A percentile compares a stretch with the other conserved stretches of the same genome.
Evolutionary conservation across 2,888 invertebrate genomes (phyloP).

Genomic region (Hyposoter dolosus): DNA sequence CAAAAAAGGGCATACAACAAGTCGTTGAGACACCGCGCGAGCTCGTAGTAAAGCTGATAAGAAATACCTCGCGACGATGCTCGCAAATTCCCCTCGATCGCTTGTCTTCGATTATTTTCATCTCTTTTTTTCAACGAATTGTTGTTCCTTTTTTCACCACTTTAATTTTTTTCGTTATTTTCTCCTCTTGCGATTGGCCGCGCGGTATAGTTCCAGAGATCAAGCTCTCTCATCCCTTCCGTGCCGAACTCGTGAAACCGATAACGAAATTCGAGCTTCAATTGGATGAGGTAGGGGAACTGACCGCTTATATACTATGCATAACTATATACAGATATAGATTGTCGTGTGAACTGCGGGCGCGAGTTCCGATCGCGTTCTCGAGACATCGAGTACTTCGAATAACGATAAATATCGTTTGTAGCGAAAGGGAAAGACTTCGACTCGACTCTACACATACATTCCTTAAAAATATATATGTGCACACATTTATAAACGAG

Average conservation of each 20-base stretch:
- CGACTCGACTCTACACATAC: conserved; percentile 4
- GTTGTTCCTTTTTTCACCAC: conserved; percentile 45
- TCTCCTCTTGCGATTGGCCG: conserved; percentile 36
- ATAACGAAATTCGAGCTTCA: conserved; percentile 69
- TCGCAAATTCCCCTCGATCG: conserved; percentile 68
- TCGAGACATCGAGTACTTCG: conserved; percentile 74
- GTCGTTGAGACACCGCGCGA: conserved; percentile 57
- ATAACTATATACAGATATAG: background rate
- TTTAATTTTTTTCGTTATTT: background rate
- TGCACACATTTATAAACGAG: conserved; percentile 20
- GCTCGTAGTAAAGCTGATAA: conserved; percentile 66
- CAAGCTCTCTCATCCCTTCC: conserved; percentile 41
- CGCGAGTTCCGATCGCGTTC: conserved; percentile 63
- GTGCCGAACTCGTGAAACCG: conserved; percentile 55
- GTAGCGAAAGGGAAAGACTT: conserved; percentile 40
- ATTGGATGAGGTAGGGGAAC: conserved; percentile 54
- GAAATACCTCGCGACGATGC: conserved; percentile 56
- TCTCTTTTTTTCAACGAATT: conserved; percentile 48
- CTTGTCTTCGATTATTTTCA: conserved; percentile 64
- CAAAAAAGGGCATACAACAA: conserved; percentile 48
- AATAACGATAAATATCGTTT: conserved; percentile 82
- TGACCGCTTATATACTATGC: conserved; percentile 41
- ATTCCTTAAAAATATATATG: conserved; percentile 5
- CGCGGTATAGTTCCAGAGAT: conserved; percentile 57
- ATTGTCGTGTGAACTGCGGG: conserved; percentile 29